A percentile compares a stretch with the other conserved stretches of the same genome.
phyloP scores from a whole-genome alignment of 2,797 vertebrate species.

The Holocentrus rufus region DNA sequence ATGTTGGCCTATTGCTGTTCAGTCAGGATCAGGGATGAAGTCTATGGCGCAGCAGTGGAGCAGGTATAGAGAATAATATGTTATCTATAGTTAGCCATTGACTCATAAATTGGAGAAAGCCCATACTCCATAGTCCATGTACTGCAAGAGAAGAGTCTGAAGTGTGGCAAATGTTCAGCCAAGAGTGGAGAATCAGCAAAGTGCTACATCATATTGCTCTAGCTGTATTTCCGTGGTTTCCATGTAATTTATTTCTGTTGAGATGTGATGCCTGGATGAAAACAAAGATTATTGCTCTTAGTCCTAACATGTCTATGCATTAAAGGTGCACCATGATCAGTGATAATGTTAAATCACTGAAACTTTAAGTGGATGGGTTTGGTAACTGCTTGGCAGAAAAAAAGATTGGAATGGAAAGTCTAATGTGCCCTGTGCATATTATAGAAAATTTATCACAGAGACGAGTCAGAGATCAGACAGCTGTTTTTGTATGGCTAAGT shows the following conservation, averaged over 20 bases:
- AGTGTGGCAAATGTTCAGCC: neutral
- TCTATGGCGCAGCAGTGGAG: constrained; percentile 1
- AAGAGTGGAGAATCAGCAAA: neutral
- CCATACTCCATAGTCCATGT: neutral
- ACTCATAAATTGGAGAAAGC: neutral
- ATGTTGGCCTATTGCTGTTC: neutral
- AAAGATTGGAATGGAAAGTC: neutral
- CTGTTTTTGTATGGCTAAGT: neutral
- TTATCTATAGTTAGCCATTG: neutral
- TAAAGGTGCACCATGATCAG: too few relatives aligned
- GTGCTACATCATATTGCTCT: neutral
- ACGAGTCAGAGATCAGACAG: neutral
- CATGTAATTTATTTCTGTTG: neutral
- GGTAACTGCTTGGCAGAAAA: too few relatives aligned
- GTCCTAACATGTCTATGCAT: too few relatives aligned
- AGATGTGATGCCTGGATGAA: too few relatives aligned
- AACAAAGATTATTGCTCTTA: too few relatives aligned
- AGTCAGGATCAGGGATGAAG: neutral
- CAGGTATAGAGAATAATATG: constrained; percentile 11
- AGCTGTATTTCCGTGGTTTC: constrained; percentile 2
- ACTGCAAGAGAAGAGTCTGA: neutral
- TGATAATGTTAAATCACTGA: neutral
- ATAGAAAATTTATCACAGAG: neutral
- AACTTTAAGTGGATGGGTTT: neutral
- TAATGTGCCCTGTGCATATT: neutral